Conservation (phyloP, 64 coral and sea anemone genomes). For the Stichodactyla mertensii region DNA sequence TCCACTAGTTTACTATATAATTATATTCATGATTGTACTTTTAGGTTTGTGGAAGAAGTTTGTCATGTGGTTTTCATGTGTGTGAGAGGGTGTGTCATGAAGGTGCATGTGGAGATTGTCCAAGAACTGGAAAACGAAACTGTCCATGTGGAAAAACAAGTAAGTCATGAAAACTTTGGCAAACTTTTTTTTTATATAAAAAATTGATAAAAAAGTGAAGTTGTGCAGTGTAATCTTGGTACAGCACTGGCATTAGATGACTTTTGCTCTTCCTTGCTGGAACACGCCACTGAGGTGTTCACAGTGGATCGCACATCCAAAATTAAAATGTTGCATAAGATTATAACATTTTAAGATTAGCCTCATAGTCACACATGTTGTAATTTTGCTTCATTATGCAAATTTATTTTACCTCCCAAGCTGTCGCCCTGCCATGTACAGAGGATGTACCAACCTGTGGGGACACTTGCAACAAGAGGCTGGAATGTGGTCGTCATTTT, state of each 20-base stretch:
- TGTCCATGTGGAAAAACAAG: conserved; percentile 97
- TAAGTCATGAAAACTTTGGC: conserved; percentile 14
- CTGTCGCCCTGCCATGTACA: conserved; percentile 65
- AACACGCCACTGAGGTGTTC: no score
- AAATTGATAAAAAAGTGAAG: no score
- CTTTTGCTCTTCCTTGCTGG: no score
- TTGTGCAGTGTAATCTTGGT: no score
- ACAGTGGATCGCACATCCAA: no score
- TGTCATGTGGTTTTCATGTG: conserved; percentile 17
- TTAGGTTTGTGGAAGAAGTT: conserved; percentile 7
- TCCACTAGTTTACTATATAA: no score
- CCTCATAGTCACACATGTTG: no score
- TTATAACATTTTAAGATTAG: no score
- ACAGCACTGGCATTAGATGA: no score
- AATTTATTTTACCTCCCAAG: neutral
- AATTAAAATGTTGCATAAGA: no score
- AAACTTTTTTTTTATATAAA: neutral
- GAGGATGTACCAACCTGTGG: conserved; percentile 89
- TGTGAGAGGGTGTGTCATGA: conserved; percentile 57
- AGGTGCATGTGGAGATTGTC: conserved; percentile 73
- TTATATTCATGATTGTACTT: no score
- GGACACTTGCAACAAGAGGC: conserved; percentile 73
- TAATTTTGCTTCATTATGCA: no score
- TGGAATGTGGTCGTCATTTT: conserved; percentile 76
- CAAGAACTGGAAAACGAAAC: conserved; percentile 72